Evolutionary conservation across 2,888 invertebrate species (phyloP).

Genomic region (Amphipoea lucens): DNA sequence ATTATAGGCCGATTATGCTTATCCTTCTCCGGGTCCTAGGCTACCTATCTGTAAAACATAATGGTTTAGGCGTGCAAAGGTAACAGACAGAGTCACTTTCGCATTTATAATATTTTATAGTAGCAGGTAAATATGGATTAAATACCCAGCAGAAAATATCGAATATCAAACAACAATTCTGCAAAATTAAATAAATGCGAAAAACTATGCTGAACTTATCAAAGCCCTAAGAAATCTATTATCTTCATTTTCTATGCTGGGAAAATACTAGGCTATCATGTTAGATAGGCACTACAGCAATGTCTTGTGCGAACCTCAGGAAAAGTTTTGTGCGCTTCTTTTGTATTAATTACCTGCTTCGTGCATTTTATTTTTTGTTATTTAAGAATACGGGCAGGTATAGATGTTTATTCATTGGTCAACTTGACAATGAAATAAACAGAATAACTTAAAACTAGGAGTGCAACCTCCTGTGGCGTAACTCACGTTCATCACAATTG

Average conservation of each 20-base stretch:
- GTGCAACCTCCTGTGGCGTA: too few relatives aligned
- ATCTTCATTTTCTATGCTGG: background rate
- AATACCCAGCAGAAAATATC: background rate
- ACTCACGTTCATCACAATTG: background rate
- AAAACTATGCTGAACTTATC: background rate
- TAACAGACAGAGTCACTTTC: background rate
- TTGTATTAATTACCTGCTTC: background rate
- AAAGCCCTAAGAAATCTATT: background rate
- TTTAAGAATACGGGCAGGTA: background rate
- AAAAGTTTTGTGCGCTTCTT: background rate
- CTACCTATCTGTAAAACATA: background rate
- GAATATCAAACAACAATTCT: background rate
- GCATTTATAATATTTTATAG: background rate
- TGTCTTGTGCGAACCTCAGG: background rate
- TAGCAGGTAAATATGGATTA: background rate
- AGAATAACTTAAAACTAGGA: too few relatives aligned
- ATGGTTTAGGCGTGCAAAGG: background rate
- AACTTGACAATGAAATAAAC: too few relatives aligned
- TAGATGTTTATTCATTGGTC: background rate
- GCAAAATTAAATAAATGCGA: background rate
- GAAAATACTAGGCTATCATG: slow-evolving; percentile 20
- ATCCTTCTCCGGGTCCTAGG: too few relatives aligned
- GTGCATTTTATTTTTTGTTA: background rate
- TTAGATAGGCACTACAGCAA: background rate
- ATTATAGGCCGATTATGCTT: too few relatives aligned